A percentile compares a stretch with the other conserved stretches of the same genome.
Evolutionary conservation across 2,888 invertebrate species (phyloP).

Genomic region (Drosophila buzzatii): DNA sequence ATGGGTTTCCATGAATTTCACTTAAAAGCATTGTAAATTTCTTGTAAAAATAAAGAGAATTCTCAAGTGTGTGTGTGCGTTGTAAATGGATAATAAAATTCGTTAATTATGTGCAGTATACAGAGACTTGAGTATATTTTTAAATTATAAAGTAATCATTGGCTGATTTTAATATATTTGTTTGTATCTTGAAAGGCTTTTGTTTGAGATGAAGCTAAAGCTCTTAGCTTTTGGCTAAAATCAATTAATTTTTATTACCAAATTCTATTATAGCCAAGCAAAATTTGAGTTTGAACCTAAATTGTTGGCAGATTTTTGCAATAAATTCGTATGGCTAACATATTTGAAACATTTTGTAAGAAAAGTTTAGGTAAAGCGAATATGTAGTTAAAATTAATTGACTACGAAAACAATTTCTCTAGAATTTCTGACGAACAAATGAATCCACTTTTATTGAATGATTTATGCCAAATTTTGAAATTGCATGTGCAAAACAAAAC

Average conservation of each 20-base stretch:
- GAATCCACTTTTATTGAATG: background rate
- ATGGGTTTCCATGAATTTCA: constrained; percentile 17
- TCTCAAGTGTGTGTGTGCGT: background rate
- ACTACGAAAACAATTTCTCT: background rate
- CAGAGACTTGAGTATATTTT: background rate
- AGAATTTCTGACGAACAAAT: background rate
- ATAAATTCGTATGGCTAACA: background rate
- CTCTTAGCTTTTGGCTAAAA: no score
- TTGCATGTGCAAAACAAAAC: background rate
- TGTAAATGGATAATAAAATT: background rate
- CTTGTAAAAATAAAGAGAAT: background rate
- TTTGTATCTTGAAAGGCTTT: background rate
- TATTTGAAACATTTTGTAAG: background rate
- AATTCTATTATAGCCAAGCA: background rate
- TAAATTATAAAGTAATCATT: background rate
- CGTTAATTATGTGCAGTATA: background rate
- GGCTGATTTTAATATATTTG: background rate
- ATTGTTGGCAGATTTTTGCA: constrained; percentile 1
- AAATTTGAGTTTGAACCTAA: background rate
- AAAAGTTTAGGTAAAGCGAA: background rate
- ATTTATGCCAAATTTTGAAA: background rate
- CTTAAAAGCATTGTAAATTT: constrained; percentile 33
- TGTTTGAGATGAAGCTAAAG: background rate
- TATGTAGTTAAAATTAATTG: background rate
- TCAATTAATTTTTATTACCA: background rate